Evolutionary conservation across 2,113 vertebrate species (phyloP).

Genomic region (Picathartes gymnocephalus): DNA sequence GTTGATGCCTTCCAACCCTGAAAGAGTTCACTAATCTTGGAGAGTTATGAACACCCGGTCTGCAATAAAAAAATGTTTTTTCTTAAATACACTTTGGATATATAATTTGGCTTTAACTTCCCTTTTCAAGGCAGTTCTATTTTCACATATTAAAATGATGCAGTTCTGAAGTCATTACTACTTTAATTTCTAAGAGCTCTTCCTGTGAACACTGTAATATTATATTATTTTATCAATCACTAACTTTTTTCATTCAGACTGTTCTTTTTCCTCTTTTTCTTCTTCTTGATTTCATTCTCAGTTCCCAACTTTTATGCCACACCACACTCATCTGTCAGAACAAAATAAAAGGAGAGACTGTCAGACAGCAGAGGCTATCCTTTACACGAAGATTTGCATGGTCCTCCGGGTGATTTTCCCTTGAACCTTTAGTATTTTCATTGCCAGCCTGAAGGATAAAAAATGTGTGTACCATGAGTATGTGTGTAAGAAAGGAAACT

Average conservation of each 20-base stretch:
- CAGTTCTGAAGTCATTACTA: neutral
- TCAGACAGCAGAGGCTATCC: neutral
- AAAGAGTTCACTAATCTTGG: neutral
- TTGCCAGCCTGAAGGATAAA: neutral
- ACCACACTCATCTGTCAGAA: neutral
- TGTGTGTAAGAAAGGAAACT: neutral
- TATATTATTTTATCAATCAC: neutral
- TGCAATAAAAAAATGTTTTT: neutral
- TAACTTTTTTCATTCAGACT: neutral
- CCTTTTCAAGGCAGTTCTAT: neutral
- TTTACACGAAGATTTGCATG: neutral
- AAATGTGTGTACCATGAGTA: neutral
- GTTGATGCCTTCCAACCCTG: neutral
- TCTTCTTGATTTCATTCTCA: neutral
- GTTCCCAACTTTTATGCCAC: neutral
- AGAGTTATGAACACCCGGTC: neutral
- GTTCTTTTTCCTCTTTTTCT: neutral
- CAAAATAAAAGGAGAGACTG: neutral
- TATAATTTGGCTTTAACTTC: neutral
- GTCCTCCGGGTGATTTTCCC: neutral
- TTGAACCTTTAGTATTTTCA: neutral
- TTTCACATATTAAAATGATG: neutral
- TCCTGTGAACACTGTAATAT: neutral
- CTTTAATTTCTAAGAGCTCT: neutral
- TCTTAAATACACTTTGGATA: neutral